Evolutionary conservation across 2,797 vertebrate species (phyloP).

Genomic region (Loris lydekkerianus): DNA sequence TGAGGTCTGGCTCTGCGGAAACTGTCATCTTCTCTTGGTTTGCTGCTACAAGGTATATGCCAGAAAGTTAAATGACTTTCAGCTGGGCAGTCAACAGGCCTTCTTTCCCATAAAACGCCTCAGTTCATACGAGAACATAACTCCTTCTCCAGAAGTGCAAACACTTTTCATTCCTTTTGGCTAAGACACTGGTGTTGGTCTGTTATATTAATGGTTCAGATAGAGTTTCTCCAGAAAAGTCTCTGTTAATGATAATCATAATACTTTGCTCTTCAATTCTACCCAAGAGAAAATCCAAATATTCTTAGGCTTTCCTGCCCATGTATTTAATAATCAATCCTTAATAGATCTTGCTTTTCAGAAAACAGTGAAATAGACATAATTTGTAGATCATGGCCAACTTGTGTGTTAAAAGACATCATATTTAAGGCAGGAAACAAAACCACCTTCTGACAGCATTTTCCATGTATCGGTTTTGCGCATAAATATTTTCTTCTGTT

Average conservation of each 20-base stretch:
- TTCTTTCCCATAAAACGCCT: not conserved
- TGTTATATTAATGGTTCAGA: not conserved
- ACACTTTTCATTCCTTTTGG: not conserved
- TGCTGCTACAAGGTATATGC: not conserved
- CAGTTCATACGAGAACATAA: not conserved
- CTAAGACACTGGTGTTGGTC: not conserved
- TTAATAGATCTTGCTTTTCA: not conserved
- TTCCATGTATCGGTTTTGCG: not conserved
- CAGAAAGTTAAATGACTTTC: constrained; percentile 33
- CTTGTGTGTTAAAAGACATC: not conserved
- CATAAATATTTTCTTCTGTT: not conserved
- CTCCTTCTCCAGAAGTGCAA: not conserved
- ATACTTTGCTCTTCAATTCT: not conserved
- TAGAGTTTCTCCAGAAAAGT: not conserved
- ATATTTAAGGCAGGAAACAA: not conserved
- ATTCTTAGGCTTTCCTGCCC: not conserved
- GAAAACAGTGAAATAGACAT: not conserved
- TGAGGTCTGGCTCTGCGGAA: not conserved
- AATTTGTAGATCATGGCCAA: not conserved
- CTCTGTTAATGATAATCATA: not conserved
- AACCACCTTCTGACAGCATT: not conserved
- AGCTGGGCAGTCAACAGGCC: not conserved
- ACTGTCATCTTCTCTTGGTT: not conserved
- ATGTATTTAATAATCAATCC: not conserved
- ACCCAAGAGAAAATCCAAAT: not conserved